A percentile compares a stretch with the other conserved stretches of the same genome.
Conservation (phyloP, 64 coral and sea anemone species). For the Pocillopora verrucosa region DNA sequence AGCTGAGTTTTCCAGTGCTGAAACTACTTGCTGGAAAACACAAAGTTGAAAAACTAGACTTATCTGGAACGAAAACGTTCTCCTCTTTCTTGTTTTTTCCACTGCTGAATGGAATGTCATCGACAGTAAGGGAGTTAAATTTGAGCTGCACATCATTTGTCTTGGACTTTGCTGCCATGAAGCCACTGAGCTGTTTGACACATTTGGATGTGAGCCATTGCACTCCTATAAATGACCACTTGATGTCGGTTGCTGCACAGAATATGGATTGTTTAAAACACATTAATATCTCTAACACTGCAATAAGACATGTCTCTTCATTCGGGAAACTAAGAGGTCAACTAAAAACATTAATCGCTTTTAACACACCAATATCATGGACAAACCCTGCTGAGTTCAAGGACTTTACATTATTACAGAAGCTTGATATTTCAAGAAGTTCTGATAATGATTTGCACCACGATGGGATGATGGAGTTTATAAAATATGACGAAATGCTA, state of each 20-base stretch:
- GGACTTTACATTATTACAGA: slow-evolving; percentile 43
- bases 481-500: slow-evolving; percentile 51
- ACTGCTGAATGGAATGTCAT: slow-evolving; percentile 16
- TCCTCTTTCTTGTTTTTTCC: background rate
- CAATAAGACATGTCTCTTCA: slow-evolving; percentile 42
- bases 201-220: slow-evolving; percentile 64
- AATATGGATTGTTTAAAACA: slow-evolving; percentile 47
- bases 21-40: background rate
- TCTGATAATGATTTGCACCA: slow-evolving; percentile 14
- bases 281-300: slow-evolving; percentile 76
- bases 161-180: slow-evolving; percentile 41
- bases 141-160: slow-evolving; percentile 42
- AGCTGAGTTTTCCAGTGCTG: background rate
- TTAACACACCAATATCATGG: slow-evolving; percentile 71
- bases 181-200: slow-evolving; percentile 49
- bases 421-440: slow-evolving; percentile 83
- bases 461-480: slow-evolving; percentile 38
- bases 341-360: slow-evolving; percentile 73
- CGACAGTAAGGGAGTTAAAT: slow-evolving; percentile 52
- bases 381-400: slow-evolving; percentile 68
- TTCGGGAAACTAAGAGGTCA: slow-evolving; percentile 60
- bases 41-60: slow-evolving; percentile 10
- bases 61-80: background rate
- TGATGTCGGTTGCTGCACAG: slow-evolving; percentile 41
- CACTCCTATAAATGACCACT: slow-evolving; percentile 50